These are phyloP conservation scores for Ciconia boyciana DNA, from an alignment of 2,113 vertebrate genomes.

Conservation along the genomic window DNA sequence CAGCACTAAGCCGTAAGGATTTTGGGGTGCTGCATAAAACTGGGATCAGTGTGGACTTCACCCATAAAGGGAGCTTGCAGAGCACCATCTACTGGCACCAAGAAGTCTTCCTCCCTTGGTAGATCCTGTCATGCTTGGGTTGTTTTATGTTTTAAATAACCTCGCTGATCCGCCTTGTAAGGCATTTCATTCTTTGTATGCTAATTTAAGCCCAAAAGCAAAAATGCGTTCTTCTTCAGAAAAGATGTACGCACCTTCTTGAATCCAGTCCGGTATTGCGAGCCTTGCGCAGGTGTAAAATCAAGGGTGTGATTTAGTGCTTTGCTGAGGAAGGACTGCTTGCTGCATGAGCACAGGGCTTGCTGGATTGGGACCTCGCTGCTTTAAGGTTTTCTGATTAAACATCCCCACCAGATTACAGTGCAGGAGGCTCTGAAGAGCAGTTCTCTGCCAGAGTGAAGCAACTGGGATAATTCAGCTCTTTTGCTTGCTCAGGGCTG, in stretches of 20 bases:
- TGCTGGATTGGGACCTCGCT: not conserved
- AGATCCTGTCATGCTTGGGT: not conserved
- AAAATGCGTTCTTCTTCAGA: not conserved
- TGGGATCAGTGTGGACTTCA: not conserved
- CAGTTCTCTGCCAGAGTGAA: conserved; percentile 25
- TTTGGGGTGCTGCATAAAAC: not conserved
- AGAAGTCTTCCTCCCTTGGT: not conserved
- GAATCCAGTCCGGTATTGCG: not conserved
- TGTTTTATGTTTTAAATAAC: conserved; percentile 16
- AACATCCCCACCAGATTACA: not conserved
- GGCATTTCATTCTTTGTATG: not conserved
- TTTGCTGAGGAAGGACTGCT: not conserved
- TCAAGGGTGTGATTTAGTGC: conserved; percentile 2
- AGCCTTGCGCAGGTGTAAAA: not conserved
- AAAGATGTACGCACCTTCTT: not conserved
- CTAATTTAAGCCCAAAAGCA: conserved; percentile 8
- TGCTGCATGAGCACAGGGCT: not conserved
- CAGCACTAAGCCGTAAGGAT: not conserved
- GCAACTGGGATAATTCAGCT: conserved; percentile 37
- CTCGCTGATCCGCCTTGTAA: not conserved
- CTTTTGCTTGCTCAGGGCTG: conserved; percentile 55
- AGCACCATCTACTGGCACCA: not conserved
- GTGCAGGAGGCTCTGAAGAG: not conserved
- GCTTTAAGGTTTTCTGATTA: conserved; percentile 32
- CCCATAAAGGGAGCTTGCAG: not conserved